phyloP scores from a whole-genome alignment of 2,888 invertebrate genomes.

The Temnothorax rugatulus region DNA sequence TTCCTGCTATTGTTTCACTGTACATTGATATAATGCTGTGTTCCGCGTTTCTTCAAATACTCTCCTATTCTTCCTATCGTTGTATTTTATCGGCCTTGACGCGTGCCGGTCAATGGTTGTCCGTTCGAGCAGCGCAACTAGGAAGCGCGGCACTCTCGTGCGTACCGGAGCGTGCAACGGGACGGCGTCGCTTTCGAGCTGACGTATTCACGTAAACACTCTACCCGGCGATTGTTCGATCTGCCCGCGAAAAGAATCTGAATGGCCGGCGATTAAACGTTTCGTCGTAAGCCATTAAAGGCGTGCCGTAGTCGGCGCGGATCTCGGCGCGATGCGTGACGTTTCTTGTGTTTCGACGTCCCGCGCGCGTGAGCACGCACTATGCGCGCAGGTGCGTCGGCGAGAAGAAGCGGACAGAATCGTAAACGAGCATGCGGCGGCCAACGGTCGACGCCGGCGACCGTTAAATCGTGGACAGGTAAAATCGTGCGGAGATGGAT shows the following conservation, averaged over 20 bases:
- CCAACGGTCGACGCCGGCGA: constrained; percentile 36
- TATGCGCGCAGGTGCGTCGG: constrained; percentile 23
- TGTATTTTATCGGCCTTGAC: background rate
- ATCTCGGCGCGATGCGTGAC: constrained; percentile 40
- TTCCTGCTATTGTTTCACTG: background rate
- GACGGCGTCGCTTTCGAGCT: constrained; percentile 16
- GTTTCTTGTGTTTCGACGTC: constrained; percentile 33
- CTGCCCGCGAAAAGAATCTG: constrained; percentile 70
- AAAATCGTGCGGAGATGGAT: constrained; percentile 51
- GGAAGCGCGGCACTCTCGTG: constrained; percentile 64
- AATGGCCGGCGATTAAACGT: constrained; percentile 65
- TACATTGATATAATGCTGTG: background rate
- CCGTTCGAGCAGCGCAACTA: constrained; percentile 47
- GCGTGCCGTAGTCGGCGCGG: constrained; percentile 18
- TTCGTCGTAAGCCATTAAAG: constrained; percentile 57
- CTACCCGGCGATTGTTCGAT: constrained; percentile 67
- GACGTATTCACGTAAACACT: constrained; percentile 73
- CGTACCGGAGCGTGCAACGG: constrained; percentile 33
- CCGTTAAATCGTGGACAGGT: constrained; percentile 46
- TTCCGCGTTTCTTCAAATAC: background rate
- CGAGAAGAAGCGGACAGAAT: constrained; percentile 33
- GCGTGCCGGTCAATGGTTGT: constrained; percentile 53
- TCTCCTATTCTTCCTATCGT: background rate
- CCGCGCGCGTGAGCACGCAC: constrained; percentile 18
- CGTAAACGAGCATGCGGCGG: constrained; percentile 40